Conservation (phyloP, 2,888 invertebrate species). For the Eupithecia centaureata region DNA sequence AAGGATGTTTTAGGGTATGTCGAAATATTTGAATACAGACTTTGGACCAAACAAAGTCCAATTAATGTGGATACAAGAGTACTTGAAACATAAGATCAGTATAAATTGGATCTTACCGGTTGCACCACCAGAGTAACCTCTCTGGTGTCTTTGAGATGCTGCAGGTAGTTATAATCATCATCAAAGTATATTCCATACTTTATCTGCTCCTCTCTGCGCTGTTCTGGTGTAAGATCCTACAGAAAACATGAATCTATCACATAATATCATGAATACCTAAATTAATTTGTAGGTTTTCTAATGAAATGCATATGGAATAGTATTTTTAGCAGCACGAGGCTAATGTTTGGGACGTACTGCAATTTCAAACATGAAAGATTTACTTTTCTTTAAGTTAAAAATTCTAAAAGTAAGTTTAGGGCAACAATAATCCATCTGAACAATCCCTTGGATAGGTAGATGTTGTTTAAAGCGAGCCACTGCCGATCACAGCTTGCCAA, state of each 20-base stretch:
- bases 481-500: not conserved
- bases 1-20: too few relatives aligned
- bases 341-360: not conserved
- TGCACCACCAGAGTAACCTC: conserved; percentile 84
- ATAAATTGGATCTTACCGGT: conserved; percentile 58
- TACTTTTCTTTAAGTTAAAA: too few relatives aligned
- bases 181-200: conserved; percentile 97
- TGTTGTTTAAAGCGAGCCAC: not conserved
- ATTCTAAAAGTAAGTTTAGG: not conserved
- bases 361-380: not conserved
- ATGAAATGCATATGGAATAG: not conserved
- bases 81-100: too few relatives aligned
- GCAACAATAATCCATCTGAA: not conserved
- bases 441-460: not conserved
- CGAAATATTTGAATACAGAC: too few relatives aligned
- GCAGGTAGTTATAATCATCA: conserved; percentile 97
- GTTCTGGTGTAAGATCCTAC: conserved; percentile 73
- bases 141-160: conserved; percentile 90
- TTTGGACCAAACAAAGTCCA: too few relatives aligned
- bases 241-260: conserved; percentile 25
- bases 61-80: too few relatives aligned
- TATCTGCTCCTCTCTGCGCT: conserved; percentile 87
- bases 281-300: too few relatives aligned
- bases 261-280: not conserved
- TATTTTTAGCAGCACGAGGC: not conserved